Percentiles rank a stretch among this genome's conserved stretches.
These are phyloP conservation scores for Eleginops maclovinus DNA, from an alignment of 2,113 vertebrate species.

Conservation along the genomic window DNA sequence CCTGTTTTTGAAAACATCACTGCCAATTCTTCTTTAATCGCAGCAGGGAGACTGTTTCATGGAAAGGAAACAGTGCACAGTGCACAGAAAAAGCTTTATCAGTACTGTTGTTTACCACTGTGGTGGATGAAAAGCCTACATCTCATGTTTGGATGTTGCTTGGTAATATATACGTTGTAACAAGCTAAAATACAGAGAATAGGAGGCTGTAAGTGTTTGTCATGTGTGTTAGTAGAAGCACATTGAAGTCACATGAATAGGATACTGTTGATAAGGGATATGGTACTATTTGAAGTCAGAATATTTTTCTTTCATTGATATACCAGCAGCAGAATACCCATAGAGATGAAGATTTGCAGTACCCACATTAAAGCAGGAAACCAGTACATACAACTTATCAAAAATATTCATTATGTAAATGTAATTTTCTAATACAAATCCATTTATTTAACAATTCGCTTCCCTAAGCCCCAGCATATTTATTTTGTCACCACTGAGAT, in stretches of 20 bases:
- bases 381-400: not conserved
- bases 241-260: constrained; percentile 11
- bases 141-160: constrained; percentile 8
- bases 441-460: not conserved
- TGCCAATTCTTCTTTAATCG: not conserved
- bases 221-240: not conserved
- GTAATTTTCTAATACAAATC: not conserved
- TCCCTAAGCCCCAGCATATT: not conserved
- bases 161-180: not conserved
- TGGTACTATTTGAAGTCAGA: not conserved
- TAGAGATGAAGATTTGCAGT: not conserved
- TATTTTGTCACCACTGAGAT: not conserved
- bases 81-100: constrained; percentile 16
- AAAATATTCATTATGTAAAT: not conserved
- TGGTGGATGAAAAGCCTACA: constrained; percentile 23
- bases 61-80: not conserved
- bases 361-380: not conserved
- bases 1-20: constrained; percentile 4
- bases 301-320: not conserved
- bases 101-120: constrained; percentile 2
- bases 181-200: constrained; percentile 7
- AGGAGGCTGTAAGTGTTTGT: constrained; percentile 6
- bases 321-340: not conserved
- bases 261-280: not conserved
- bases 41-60: constrained; percentile 18